phyloP scores from a whole-genome alignment of 2,888 invertebrate genomes.

The Lamellibrachia satsuma region DNA sequence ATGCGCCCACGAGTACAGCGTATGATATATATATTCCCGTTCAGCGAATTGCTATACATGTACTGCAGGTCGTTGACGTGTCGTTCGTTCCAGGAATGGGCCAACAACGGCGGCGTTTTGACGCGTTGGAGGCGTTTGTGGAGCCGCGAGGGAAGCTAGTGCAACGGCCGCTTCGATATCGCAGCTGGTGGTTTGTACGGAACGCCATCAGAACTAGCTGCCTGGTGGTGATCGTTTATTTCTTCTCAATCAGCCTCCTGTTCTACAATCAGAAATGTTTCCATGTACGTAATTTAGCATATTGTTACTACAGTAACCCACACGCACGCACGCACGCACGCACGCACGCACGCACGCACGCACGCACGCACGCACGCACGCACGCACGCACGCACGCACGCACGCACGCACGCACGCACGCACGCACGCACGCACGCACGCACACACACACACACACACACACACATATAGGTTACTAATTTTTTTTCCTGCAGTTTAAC shows the following conservation, averaged over 20 bases:
- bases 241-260: background rate
- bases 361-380: too few species aligned
- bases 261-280: constrained; percentile 6
- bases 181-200: background rate
- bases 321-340: too few species aligned
- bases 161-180: background rate
- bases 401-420: too few species aligned
- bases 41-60: too few species aligned
- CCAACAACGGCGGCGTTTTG: background rate
- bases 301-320: background rate
- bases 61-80: background rate
- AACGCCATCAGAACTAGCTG: background rate
- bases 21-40: too few species aligned
- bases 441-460: too few species aligned
- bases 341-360: too few species aligned
- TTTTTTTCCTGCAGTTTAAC: too few species aligned
- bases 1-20: too few species aligned
- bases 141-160: background rate
- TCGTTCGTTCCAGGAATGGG: background rate
- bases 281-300: background rate
- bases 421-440: too few species aligned
- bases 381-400: too few species aligned
- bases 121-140: background rate
- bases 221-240: background rate
- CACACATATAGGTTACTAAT: too few species aligned